Base-by-base conservation (phyloP, 2,888 invertebrate genomes). In the Ennomos fuscantarius region DNA sequence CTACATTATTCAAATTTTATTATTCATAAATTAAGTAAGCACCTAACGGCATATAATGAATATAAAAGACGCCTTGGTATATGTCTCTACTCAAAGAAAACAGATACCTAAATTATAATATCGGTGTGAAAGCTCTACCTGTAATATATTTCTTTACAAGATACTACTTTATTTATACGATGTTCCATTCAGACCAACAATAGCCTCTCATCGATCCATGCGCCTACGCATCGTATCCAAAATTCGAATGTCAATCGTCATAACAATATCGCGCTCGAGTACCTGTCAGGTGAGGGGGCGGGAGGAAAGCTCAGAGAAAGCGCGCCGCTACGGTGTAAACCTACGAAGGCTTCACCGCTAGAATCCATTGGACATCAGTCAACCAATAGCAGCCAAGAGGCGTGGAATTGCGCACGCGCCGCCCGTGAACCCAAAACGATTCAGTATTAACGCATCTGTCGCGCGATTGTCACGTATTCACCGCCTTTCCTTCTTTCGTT, bases 401-500 rank as follows among this genome's bases (percentile, higher is more conserved):
- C 83, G 90, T 68, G 78, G 76, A 69, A 47, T 50, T 83, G 91
- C 89, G 89, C 86, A 81, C 84, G 88, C 91, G 92, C 90, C 89
- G 85, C 89, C 90, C 67, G 88, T 54, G 50, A 48, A 46, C 37
- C 63, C 66, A 66, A 72, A 73, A 62, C 65, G 66, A 75, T 71
- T 87, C 88, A 91, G 91, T 92, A 71, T 81, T 77, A 79, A 82
- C 87, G 81, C 85, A 89, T 84, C 87, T 83, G 85, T 83, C 87
- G 87, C 70, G 69, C 74, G 67, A 81, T 72, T 66, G 69, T 72
- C 81, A 87, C 89, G 89, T 79, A 62, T 61, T 65, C 60, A 66
- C 60, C 58, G 66, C 67, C 62, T 70, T 69, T 60, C 60, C 61
- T 54, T 62, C 51, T 63, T 69, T 66, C 75, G 77, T 79, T 80